These are phyloP conservation scores for Paracanthobrama guichenoti DNA, from an alignment of 2,113 vertebrate genomes.

Conservation along the genomic window DNA sequence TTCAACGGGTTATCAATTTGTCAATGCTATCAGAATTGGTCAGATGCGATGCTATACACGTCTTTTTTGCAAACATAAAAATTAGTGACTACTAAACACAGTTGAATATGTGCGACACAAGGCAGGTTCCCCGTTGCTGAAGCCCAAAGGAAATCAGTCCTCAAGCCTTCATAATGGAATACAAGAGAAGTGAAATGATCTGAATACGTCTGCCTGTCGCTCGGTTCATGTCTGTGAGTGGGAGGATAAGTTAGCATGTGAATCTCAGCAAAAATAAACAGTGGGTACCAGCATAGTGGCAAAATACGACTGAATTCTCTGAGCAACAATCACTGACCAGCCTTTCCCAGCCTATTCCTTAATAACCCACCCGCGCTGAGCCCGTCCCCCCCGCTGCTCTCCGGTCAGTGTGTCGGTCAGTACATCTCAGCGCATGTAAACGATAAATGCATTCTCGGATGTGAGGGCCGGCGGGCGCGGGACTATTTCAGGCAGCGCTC, in stretches of 20 bases:
- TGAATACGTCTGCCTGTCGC: background rate
- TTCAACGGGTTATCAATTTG: background rate
- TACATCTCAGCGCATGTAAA: constrained; percentile 64
- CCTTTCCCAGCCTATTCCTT: constrained; percentile 39
- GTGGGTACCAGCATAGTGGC: constrained; percentile 56
- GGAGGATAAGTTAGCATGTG: constrained; percentile 46
- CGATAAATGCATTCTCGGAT: constrained; percentile 62
- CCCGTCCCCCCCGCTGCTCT: constrained; percentile 28
- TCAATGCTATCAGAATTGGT: constrained; percentile 21
- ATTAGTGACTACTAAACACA: background rate
- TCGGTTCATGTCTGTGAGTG: constrained; percentile 36
- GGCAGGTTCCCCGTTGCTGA: background rate
- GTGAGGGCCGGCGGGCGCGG: constrained; percentile 28
- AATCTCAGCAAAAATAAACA: constrained; percentile 46
- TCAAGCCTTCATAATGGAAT: constrained; percentile 17
- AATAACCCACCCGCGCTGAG: constrained; percentile 4
- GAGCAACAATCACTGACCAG: constrained; percentile 55
- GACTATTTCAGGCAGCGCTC: constrained; percentile 93
- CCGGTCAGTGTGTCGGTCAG: constrained; percentile 60
- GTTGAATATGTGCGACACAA: background rate
- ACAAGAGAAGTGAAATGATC: constrained; percentile 13
- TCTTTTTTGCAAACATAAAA: background rate
- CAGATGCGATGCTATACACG: constrained; percentile 3
- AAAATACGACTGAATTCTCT: constrained; percentile 50
- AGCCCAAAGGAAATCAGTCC: constrained; percentile 4